Conservation (phyloP, 1,140 invertebrate genomes). For the Aphidius ervi region DNA sequence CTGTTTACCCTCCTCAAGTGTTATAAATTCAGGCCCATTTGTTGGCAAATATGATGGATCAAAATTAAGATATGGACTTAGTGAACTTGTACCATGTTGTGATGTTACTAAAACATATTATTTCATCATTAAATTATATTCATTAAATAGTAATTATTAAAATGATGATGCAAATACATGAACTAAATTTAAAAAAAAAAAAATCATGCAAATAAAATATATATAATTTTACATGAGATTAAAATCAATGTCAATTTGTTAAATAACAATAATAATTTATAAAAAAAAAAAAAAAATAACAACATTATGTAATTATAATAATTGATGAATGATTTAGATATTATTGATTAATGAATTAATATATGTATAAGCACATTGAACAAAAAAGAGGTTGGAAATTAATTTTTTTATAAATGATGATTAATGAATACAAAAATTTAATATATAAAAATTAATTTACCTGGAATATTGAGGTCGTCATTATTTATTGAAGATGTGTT, state of each 20-base stretch:
- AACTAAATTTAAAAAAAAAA: neutral
- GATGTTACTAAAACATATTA: constrained; percentile 33
- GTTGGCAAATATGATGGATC: constrained; percentile 79
- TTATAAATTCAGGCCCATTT: constrained; percentile 87
- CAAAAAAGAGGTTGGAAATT: too few relatives aligned
- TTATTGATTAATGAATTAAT: too few relatives aligned
- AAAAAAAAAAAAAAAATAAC: constrained; percentile 7
- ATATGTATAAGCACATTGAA: too few relatives aligned
- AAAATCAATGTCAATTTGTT: too few relatives aligned
- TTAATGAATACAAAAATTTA: too few relatives aligned
- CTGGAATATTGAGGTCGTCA: constrained; percentile 31
- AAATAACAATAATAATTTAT: constrained; percentile 2
- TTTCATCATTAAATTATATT: neutral
- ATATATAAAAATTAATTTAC: constrained; percentile 24
- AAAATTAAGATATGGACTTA: constrained; percentile 91
- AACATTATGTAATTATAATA: too few relatives aligned
- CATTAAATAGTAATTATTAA: neutral
- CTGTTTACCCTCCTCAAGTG: constrained; percentile 80
- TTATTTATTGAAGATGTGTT: constrained; percentile 22
- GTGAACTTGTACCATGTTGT: constrained; percentile 48
- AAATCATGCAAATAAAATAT: constrained; percentile 15
- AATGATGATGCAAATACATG: neutral
- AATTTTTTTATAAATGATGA: too few relatives aligned
- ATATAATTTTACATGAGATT: too few relatives aligned
- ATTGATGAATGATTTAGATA: too few relatives aligned